Conservation (phyloP, 1,140 invertebrate species). For the Acromyrmex heyeri region DNA sequence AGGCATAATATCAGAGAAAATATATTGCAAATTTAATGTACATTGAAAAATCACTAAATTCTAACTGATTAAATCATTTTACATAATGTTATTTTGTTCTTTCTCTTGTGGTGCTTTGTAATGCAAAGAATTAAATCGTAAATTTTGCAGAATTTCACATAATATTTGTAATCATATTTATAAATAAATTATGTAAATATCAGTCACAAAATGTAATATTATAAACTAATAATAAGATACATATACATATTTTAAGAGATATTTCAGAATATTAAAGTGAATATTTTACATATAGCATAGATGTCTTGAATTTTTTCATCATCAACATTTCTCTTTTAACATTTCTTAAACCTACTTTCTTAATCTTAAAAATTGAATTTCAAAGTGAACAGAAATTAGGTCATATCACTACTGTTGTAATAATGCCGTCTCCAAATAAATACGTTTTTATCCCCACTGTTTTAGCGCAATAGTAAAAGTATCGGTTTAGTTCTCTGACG, state of each 20-base stretch:
- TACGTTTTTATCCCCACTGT: background rate
- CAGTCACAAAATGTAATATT: no score
- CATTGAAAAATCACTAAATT: background rate
- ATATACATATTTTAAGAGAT: background rate
- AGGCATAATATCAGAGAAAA: background rate
- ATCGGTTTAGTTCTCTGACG: constrained; percentile 14
- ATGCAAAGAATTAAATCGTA: background rate
- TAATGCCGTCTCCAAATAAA: background rate
- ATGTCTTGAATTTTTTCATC: background rate
- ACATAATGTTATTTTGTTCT: background rate
- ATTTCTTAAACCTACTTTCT: background rate
- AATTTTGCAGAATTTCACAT: background rate
- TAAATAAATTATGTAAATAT: background rate
- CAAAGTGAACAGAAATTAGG: background rate
- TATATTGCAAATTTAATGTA: background rate
- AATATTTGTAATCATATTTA: background rate
- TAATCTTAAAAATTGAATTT: background rate
- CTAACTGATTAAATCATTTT: background rate
- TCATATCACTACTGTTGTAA: background rate
- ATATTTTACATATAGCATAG: background rate
- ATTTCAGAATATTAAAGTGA: background rate
- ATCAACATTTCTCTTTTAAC: background rate
- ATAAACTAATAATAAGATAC: background rate
- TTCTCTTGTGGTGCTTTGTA: background rate
- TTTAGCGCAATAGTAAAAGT: constrained; percentile 19